Conservation (phyloP, 2,113 vertebrate genomes). For the Oryzias curvinotus region DNA sequence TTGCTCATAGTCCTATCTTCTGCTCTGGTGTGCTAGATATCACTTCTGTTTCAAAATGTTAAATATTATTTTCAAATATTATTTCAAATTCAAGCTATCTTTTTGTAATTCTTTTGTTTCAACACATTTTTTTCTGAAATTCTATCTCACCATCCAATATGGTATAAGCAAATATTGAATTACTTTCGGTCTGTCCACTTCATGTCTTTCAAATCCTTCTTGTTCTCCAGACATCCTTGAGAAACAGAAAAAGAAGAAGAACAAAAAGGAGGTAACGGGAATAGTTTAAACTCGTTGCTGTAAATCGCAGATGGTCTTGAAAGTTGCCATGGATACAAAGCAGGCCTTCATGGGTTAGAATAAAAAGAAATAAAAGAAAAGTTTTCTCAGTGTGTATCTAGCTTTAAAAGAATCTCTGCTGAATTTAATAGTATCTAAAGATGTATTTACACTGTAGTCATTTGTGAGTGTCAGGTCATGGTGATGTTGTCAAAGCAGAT, state of each 20-base stretch:
- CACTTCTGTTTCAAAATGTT: conserved; percentile 46
- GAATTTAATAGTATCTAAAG: neutral
- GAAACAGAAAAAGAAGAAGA: conserved; percentile 44
- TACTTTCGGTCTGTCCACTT: conserved; percentile 56
- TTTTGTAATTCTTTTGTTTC: conserved; percentile 34
- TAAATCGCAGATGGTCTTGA: conserved; percentile 48
- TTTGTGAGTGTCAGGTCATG: conserved; percentile 7
- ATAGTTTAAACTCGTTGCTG: conserved; percentile 49
- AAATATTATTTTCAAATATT: conserved; percentile 17
- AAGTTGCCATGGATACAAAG: conserved; percentile 67
- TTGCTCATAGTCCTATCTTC: conserved; percentile 24
- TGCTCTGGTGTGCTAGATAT: conserved; percentile 49
- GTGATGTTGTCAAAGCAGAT: neutral
- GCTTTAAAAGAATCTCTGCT: conserved; percentile 20
- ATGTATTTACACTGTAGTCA: conserved; percentile 10
- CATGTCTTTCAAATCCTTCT: conserved; percentile 55
- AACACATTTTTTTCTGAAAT: conserved; percentile 34
- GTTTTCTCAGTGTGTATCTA: conserved; percentile 38
- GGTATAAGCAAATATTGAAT: conserved; percentile 64
- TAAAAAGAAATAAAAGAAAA: conserved; percentile 1
- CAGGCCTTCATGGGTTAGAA: conserved; percentile 31
- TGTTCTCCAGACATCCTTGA: conserved; percentile 63
- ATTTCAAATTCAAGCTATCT: conserved; percentile 32
- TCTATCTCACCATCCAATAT: conserved; percentile 49
- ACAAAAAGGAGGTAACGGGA: conserved; percentile 21